Base-by-base conservation (phyloP, 2,113 vertebrate species). In the Cygnus atratus region DNA sequence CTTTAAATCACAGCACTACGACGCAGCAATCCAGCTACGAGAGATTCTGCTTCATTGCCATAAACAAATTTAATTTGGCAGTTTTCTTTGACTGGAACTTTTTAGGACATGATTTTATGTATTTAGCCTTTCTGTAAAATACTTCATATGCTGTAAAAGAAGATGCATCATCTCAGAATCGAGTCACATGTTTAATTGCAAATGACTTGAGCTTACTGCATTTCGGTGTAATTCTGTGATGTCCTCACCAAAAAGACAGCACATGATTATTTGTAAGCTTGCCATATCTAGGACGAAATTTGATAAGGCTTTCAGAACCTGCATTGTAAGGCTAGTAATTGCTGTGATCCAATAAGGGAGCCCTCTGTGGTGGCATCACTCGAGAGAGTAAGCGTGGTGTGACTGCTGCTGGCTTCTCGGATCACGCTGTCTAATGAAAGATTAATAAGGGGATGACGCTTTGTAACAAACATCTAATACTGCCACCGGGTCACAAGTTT, bases 181-280 rank as follows among this genome's bases (percentile, higher is more conserved):
- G 52, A 95, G 95, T 96, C 95, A 95, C 62, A 17, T 73, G n/a
- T 71, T 95, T 97, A 95, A 95, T 97, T 97, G 97, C 96, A 97
- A 98, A 97, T 98, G 87, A 97, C 95, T 95, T 95, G 91, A 97
- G 91, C 92, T 97, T 94, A 97, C 94, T 91, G 96, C 96, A 90
- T 97, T 93, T 97, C 85, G 84, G 87, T 96, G 97, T 95, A 93
- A 98, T 90, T 95, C 91, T 14, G 63, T 87, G 97, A 98, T 97
- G 97, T 97, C 95, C 96, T 98, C 96, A 76, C 90, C 73, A 90
- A 95, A 96, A 92, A 95, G 92, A 84, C 90, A 96, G 96, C 98
- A 97, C 95, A 80, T 98, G 98, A 98, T 93, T 97, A 73, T 97
- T 97, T 87, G 97, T 98, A 98, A 98, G 97, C 93, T 83, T 81